Base-by-base conservation (phyloP, 2,888 invertebrate genomes). In the Aproaerema taeniolella region DNA sequence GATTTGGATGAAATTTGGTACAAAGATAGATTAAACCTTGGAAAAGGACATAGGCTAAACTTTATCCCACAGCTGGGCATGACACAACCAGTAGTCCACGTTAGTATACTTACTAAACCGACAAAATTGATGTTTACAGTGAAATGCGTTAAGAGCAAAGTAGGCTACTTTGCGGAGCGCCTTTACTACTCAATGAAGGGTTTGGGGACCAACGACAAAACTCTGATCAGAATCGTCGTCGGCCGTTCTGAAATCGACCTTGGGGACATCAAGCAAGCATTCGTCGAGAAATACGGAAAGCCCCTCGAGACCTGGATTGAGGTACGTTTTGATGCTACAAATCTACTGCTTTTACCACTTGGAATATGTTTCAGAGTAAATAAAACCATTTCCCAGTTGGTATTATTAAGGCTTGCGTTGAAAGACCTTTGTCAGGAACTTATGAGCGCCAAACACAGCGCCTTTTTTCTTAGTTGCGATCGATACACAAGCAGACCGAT, bases 181-280 rank as follows among this genome's bases (percentile, higher is more conserved):
- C 88, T 98, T 29, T 92, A 97, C 75, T 92, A 94, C 48, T 92
- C 95, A 51, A 96, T 98, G 96, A 93, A 94, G 74, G 97, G 98
- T 31, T 61, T 95, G 60, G 95, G 90, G 17, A 97, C 97, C 48
- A 95, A 94, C 67, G 97, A 98, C 75, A 93, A 94, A 72, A 95
- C 96, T 44, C 88, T 98, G 55, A 96, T 97, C 67, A 93, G 97
- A 70, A 95, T 98, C 60, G 82, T 97, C 50, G 96, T 97, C 39
- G 95, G 96, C 55, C 92, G 96, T 72, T 93, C 94, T 41, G 95
- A 96, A 88, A 95, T 96, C 58, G 97, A 97, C 78, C 89, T 97
- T 62, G 95, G 95, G 40, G 95, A 96, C 73, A 95, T 98, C 67
- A 97, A 96, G 72, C 92, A 93, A 67, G 95, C 95, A 50, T 98